Evolutionary conservation across 2,113 vertebrate species (phyloP), one percentile per base, ranked within the genome.

Genomic region (Haemorhous mexicanus): DNA sequence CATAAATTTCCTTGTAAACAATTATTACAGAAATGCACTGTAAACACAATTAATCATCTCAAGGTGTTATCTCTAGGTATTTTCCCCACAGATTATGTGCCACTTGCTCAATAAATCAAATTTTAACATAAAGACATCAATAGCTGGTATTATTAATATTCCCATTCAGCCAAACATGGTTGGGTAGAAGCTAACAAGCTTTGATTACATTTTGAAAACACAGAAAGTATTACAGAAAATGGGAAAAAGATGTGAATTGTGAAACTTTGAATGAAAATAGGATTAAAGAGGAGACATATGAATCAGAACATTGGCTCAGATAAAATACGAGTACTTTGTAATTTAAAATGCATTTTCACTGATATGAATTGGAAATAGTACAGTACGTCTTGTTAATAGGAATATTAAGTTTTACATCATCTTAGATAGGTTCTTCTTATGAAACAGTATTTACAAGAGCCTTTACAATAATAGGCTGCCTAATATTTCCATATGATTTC

Each of bases 41-140:
- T 96, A 96, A 97, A 96, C 94, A 97, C 93, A 96, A 97, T 97
- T 96, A 97, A 97, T 97, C 93, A 96, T 97, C 88, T 93, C 95
- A 96, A 96, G 95, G 88, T 95, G 95, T 97, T 97, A 97, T 96
- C 96, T 96, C 90, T 93, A 97, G 96, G 97, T 96, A 97, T 97
- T 97, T 96, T 90, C 82, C 82, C 87, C 81, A 93, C 94, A 93
- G 79, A 96, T 96, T 96, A 95, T 89, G 84, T 97, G 90, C 90
- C 92, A 90, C 91, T 95, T 90, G 94, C 82, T 93, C 75, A 90
- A 96, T 96, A 93, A 96, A 96, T 97, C 89, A 97, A 91, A 89
- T 91, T 97, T 96, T 85, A 96, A 94, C 93, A 97, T 96, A 94
- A 96, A 97, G 96, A 95, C 84, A 94, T 95, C 92, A 97, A 86